These are phyloP conservation scores for Mantis religiosa DNA, from an alignment of 2,888 invertebrate species.

Conservation along the genomic window DNA sequence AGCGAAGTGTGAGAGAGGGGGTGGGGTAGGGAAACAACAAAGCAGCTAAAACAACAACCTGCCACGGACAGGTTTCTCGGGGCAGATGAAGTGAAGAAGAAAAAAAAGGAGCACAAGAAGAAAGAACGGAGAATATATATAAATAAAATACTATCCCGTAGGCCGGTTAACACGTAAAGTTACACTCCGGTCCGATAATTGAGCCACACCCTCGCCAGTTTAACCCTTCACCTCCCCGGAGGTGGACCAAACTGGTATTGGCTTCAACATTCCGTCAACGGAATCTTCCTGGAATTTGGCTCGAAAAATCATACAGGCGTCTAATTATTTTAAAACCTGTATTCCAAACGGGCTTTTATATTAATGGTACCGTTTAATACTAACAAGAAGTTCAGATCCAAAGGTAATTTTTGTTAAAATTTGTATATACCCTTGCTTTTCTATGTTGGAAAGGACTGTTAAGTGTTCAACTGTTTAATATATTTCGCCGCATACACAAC, in stretches of 20 bases:
- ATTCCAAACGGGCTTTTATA: too few relatives aligned
- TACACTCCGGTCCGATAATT: slow-evolving; percentile 26
- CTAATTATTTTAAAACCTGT: too few relatives aligned
- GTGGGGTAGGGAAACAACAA: not conserved
- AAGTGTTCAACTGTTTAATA: too few relatives aligned
- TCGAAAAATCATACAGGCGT: too few relatives aligned
- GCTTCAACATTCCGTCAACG: not conserved
- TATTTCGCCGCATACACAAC: too few relatives aligned
- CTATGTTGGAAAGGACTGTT: too few relatives aligned
- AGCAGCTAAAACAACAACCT: slow-evolving; percentile 13
- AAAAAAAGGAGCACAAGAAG: not conserved
- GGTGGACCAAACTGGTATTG: not conserved
- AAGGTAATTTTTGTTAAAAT: too few relatives aligned
- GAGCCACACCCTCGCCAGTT: slow-evolving; percentile 28
- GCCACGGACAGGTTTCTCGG: slow-evolving; percentile 18
- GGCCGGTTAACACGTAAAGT: slow-evolving; percentile 26
- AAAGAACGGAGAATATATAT: slow-evolving; percentile 6
- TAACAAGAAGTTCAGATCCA: too few relatives aligned
- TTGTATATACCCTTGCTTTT: too few relatives aligned
- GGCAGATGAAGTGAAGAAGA: slow-evolving; percentile 14
- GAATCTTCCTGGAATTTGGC: not conserved
- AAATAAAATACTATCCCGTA: slow-evolving; percentile 22
- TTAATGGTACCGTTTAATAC: too few relatives aligned
- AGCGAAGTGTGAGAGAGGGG: not conserved
- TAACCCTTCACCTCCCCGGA: slow-evolving; percentile 25